Evolutionary conservation across 2,888 invertebrate genomes (phyloP).

Genomic region (Epinotia brunnichana): DNA sequence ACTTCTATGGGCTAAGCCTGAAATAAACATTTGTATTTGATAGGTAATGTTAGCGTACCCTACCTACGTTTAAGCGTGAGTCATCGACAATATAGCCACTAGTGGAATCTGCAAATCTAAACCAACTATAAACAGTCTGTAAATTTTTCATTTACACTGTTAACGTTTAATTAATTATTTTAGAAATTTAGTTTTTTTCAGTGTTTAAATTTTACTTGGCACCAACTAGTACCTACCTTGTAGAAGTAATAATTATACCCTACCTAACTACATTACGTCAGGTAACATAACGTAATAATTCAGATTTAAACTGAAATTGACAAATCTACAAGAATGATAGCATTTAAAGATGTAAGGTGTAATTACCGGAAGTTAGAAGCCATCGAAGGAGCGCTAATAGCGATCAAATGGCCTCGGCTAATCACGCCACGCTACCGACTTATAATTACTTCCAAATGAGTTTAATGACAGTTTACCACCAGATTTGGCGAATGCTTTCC

Average conservation of each 20-base stretch:
- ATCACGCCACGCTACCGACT: slow-evolving; percentile 57
- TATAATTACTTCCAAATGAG: slow-evolving; percentile 66
- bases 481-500: slow-evolving; percentile 47
- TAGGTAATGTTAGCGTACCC: no score
- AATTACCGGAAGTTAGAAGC: slow-evolving; percentile 53
- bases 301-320: background rate
- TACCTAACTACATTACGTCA: background rate
- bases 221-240: no score
- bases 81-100: no score
- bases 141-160: no score
- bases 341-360: slow-evolving; percentile 43
- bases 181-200: no score
- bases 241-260: background rate
- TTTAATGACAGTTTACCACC: slow-evolving; percentile 61
- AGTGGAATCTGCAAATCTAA: no score
- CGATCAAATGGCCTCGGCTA: slow-evolving; percentile 61
- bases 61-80: no score
- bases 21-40: no score
- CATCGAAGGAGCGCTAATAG: slow-evolving; percentile 56
- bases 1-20: no score
- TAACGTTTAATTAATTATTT: no score
- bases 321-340: slow-evolving; percentile 15
- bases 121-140: no score
- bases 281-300: background rate
- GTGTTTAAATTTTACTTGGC: no score